Conservation (phyloP, 2,888 invertebrate species). For the Gnatocerus cornutus region DNA sequence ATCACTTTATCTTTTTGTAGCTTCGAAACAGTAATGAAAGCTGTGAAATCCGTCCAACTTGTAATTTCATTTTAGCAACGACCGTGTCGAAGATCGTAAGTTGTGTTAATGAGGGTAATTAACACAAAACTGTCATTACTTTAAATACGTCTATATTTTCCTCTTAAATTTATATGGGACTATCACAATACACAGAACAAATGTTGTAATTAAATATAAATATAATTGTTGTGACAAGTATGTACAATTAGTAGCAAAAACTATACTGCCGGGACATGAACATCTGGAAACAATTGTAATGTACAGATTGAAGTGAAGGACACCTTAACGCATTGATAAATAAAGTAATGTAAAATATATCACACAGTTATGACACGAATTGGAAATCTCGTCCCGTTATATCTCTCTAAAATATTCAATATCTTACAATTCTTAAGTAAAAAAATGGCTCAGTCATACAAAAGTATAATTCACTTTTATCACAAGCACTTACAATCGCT, state of each 20-base stretch:
- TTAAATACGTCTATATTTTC: constrained; percentile 53
- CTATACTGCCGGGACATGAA: constrained; percentile 57
- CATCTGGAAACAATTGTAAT: constrained; percentile 33
- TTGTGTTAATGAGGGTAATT: neutral
- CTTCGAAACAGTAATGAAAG: neutral
- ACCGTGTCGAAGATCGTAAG: neutral
- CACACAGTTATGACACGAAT: constrained; percentile 47
- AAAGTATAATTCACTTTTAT: constrained; percentile 60
- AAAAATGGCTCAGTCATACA: constrained; percentile 61
- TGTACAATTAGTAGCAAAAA: constrained; percentile 66
- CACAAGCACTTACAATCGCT: constrained; percentile 55
- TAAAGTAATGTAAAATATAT: constrained; percentile 40
- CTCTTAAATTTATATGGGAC: constrained; percentile 56
- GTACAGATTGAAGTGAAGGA: constrained; percentile 7
- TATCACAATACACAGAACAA: constrained; percentile 60
- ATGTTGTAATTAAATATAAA: constrained; percentile 59
- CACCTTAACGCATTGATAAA: constrained; percentile 10
- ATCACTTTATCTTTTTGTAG: neutral
- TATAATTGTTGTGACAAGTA: constrained; percentile 60
- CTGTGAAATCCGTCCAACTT: neutral
- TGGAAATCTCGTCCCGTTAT: constrained; percentile 51
- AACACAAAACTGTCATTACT: constrained; percentile 15
- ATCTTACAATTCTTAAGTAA: constrained; percentile 59
- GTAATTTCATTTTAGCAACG: constrained; percentile 2
- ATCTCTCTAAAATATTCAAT: constrained; percentile 53